Evolutionary conservation across 2,888 invertebrate genomes (phyloP), one percentile per base, ranked within the genome.

Genomic region (Agrotis clavis): DNA sequence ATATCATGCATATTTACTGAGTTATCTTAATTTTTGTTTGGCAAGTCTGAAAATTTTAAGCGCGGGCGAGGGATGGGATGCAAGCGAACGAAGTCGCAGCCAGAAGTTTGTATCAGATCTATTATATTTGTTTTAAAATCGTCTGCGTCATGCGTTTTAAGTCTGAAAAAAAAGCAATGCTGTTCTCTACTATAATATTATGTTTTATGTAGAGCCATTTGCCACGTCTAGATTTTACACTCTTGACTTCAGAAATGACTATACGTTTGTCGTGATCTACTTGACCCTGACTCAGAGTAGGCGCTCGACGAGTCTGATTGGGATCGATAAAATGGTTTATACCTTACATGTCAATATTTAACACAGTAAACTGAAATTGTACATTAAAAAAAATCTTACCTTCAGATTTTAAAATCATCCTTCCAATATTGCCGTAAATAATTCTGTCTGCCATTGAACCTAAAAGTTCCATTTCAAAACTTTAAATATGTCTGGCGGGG

Each of bases 401-500:
- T 41, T 11, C 14, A 18, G 4, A 45, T 16, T 6, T 35, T 45
- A 53, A n/a, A 35, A 75, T 47, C 21, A 25, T n/a, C 3, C 11
- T 41, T 53, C 0, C 53, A 19, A 18, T n/a, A 30, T 48, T 47
- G 13, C 48, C 11, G 0, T 41, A 1, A 14, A 21, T 9, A 41
- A 47, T 60, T 59, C 16, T n/a, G 66, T 60, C 64, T 64, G 41
- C 76, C 25, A 14, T 53, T 30, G 11, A 68, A 61, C 54, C 51
- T 14, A 30, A 59, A 62, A 74, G 9, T 67, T 74, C 18, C 35
- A 74, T 61, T 54, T 21, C 4, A 16, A 16, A 19, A 57, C 9
- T 18, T 48, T 66, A 25, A 64, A 64, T 45, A 50, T 51, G 77
- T 76, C 81, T 77, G 76, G 76, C 62, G 13, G 19, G 30, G 11